phyloP scores from a whole-genome alignment of 1,140 invertebrate species.

The Olivierus martensii region DNA sequence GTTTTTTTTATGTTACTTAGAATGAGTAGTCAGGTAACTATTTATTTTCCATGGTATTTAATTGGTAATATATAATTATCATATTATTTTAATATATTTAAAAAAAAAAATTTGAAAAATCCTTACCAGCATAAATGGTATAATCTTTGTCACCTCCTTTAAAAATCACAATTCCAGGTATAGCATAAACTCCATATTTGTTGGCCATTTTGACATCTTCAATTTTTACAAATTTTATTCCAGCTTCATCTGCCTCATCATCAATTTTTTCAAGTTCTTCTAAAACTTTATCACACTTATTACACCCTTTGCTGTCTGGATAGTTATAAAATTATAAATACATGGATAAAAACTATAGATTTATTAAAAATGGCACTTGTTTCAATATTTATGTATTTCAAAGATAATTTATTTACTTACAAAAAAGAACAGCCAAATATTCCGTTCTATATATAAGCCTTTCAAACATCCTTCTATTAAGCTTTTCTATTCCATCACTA shows the following conservation, averaged over 20 bases:
- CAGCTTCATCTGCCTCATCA: conserved; percentile 26
- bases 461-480: conserved; percentile 34
- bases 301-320: conserved; percentile 74
- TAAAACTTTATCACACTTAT: conserved; percentile 76
- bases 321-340: too few relatives aligned
- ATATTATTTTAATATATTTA: too few relatives aligned
- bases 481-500: conserved; percentile 50
- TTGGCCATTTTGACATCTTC: conserved; percentile 75
- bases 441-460: conserved; percentile 25
- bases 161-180: conserved; percentile 33
- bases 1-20: too few relatives aligned
- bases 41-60: too few relatives aligned
- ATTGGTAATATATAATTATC: too few relatives aligned
- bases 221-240: conserved; percentile 85
- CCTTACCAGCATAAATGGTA: conserved; percentile 74
- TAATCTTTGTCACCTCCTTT: conserved; percentile 46
- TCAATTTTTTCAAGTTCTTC: conserved; percentile 45
- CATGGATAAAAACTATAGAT: too few relatives aligned
- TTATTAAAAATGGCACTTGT: too few relatives aligned
- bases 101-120: too few relatives aligned
- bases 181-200: conserved; percentile 37
- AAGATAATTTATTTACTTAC: conserved; percentile 45
- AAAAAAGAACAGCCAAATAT: conserved; percentile 68
- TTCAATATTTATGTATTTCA: conserved; percentile 4
- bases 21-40: too few relatives aligned